Conservation (phyloP, 1,140 invertebrate species). For the Scaptomyza graminum region DNA sequence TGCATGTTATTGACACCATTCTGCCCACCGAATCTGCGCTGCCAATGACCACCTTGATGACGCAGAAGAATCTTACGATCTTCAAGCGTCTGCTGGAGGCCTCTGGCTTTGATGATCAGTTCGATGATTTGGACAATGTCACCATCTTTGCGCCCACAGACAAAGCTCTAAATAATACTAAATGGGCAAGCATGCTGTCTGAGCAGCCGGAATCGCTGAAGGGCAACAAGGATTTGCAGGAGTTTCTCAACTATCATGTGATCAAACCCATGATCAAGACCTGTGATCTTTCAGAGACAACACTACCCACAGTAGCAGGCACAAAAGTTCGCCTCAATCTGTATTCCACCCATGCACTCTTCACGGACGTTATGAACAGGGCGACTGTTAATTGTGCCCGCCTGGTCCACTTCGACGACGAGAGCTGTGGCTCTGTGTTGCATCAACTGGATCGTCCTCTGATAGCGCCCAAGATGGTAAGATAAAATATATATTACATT, state of each 20-base stretch:
- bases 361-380: conserved; percentile 84
- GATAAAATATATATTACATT: neutral
- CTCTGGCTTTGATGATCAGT: conserved; percentile 85
- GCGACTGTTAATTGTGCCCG: conserved; percentile 88
- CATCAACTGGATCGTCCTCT: conserved; percentile 86
- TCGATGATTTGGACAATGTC: conserved; percentile 85
- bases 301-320: conserved; percentile 84
- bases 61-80: conserved; percentile 84
- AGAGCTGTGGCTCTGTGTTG: conserved; percentile 86
- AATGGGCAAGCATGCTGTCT: conserved; percentile 81
- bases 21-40: conserved; percentile 86
- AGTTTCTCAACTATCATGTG: conserved; percentile 86
- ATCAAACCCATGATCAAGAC: conserved; percentile 84
- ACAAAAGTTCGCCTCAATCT: conserved; percentile 85
- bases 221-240: conserved; percentile 84
- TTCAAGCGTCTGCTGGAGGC: conserved; percentile 85
- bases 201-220: conserved; percentile 81
- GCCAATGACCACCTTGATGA: conserved; percentile 83
- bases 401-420: conserved; percentile 86
- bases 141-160: conserved; percentile 88
- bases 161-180: conserved; percentile 85
- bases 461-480: conserved; percentile 84
- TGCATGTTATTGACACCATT: conserved; percentile 88
- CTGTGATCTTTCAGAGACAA: conserved; percentile 85
- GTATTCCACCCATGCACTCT: conserved; percentile 85